Evolutionary conservation across 2,113 vertebrate genomes (phyloP).

Genomic region (Nannobrachium achirus): DNA sequence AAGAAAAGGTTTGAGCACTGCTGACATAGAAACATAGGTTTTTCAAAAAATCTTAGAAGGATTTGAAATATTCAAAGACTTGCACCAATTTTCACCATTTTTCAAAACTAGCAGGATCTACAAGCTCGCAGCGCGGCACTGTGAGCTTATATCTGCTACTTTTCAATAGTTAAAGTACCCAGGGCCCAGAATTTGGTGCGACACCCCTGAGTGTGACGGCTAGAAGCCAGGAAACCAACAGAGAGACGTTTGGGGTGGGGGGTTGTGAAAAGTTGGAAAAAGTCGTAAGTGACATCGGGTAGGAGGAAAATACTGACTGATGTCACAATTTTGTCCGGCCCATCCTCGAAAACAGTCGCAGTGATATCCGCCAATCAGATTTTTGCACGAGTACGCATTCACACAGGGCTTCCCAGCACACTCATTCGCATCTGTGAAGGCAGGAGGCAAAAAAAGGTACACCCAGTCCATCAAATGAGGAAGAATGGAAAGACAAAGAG

Average conservation of each 20-base stretch:
- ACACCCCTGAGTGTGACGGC: constrained; percentile 9
- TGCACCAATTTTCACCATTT: no score
- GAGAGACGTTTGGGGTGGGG: constrained; percentile 14
- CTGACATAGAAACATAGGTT: no score
- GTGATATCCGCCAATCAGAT: constrained; percentile 99
- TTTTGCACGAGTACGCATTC: constrained; percentile 98
- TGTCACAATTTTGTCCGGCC: constrained; percentile 95
- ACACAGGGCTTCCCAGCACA: constrained; percentile 91
- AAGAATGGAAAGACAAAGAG: background rate
- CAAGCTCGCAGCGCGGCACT: no score
- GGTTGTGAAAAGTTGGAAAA: no score
- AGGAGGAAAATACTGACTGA: constrained; percentile 92
- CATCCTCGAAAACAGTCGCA: constrained; percentile 96
- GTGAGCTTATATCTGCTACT: no score
- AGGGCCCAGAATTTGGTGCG: no score
- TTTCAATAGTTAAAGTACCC: no score
- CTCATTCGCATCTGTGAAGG: constrained; percentile 97
- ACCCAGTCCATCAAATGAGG: constrained; percentile 64
- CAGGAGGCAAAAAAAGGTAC: constrained; percentile 63
- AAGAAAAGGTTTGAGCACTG: no score
- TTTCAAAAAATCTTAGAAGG: no score
- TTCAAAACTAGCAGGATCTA: no score
- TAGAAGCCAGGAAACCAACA: constrained; percentile 38
- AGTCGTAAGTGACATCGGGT: background rate
- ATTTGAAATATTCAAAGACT: no score